Percentiles rank a stretch among this genome's conserved stretches.
These are phyloP conservation scores for Drosophila azteca DNA, from an alignment of 1,140 invertebrate species.

Conservation along the genomic window DNA sequence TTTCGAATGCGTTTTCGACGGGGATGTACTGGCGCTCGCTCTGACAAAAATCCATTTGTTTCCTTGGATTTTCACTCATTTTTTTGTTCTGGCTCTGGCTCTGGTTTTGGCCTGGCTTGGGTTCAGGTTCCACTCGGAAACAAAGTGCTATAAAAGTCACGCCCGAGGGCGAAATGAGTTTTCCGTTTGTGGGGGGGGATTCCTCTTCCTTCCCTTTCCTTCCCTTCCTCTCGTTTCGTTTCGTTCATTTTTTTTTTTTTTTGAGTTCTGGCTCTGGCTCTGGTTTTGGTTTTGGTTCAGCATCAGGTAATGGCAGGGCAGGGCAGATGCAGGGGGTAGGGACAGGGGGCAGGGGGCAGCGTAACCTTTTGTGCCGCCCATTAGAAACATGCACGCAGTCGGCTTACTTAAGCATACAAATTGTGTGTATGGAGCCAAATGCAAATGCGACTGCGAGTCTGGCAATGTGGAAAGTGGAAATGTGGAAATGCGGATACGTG, in stretches of 20 bases:
- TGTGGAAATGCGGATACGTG: conserved; percentile 75
- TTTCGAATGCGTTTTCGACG: conserved; percentile 45
- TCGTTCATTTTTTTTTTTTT: conserved; percentile 24
- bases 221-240: not conserved
- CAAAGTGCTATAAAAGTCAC: conserved; percentile 81
- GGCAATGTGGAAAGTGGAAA: conserved; percentile 49
- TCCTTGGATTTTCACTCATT: conserved; percentile 21
- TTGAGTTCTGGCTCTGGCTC: conserved; percentile 45
- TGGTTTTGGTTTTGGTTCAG: conserved; percentile 58
- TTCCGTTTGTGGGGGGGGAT: conserved; percentile 48
- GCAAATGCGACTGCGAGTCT: conserved; percentile 38
- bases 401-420: conserved; percentile 80
- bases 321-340: no score
- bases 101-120: conserved; percentile 4
- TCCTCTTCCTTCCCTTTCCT: no score
- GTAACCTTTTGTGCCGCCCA: conserved; percentile 80
- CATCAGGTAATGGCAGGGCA: conserved; percentile 49
- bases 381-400: conserved; percentile 80
- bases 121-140: conserved; percentile 47
- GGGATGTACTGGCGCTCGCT: conserved; percentile 11
- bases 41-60: conserved; percentile 62
- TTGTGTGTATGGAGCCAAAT: conserved; percentile 52
- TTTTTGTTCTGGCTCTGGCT: conserved; percentile 8
- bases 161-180: conserved; percentile 78
- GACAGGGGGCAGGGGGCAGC: not conserved